Evolutionary conservation across 2,113 vertebrate species (phyloP), one percentile per base, ranked within the genome.

Genomic region (Trogon surrucura): DNA sequence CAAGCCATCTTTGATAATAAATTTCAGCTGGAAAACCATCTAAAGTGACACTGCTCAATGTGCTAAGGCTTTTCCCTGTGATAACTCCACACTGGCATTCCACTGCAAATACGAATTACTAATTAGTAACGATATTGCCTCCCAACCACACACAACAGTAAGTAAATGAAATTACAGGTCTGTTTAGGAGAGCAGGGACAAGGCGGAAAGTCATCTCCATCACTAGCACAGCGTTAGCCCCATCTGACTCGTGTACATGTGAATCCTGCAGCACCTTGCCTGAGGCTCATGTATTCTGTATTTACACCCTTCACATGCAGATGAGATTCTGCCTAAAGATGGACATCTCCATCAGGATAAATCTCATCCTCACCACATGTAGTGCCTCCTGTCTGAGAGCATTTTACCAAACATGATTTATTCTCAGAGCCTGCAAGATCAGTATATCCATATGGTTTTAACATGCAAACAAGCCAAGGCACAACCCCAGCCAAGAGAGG

Each of bases 41-140:
- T 75, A 47, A 67, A 90, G 51, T 41, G 71, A 83, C 88, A 88
- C 38, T 56, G 44, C 61, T 74, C 20, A 81, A 30, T 38, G 73
- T 10, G 36, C 41, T 73, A 53, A 58, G 74, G 65, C 72, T 78
- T 85, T 93, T 67, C 36, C 79, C 71, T 36, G 27, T 47, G 57
- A 11, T 60, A 95, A 85, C 36, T 32, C 82, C 61, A 56, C 6
- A 1, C 44, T 36, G 23, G 64, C 53, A 66, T 78, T 85, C 58
- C 67, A 62, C 54, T 70, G 65, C 56, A 93, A 89, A 58, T 88
- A 93, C 77, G 88, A 93, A 88, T 86, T 83, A 84, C 72, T 83
- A 80, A 95, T 91, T 80, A 94, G 77, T 9, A 73, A 50, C 14
- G 26, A 85, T 74, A 57, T 64, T 80, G 80, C 51, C 72, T 91